Conservation (phyloP, 1,140 invertebrate species). For the Geopemphigus sp. region DNA sequence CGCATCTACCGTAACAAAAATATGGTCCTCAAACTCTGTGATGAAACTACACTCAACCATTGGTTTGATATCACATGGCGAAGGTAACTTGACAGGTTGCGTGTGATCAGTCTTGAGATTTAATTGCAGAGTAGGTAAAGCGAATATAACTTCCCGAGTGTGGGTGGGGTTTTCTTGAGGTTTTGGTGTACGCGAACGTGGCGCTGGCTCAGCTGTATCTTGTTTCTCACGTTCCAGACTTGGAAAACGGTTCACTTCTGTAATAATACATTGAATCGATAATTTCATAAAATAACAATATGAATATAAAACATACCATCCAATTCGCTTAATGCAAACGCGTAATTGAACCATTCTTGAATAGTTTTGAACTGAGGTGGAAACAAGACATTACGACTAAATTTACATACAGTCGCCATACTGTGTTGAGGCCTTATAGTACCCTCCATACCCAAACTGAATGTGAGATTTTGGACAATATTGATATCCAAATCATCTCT, state of each 20-base stretch:
- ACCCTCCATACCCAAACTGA: conserved; percentile 74
- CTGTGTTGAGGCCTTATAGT: conserved; percentile 70
- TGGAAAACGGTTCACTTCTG: conserved; percentile 87
- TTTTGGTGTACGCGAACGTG: conserved; percentile 59
- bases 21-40: conserved; percentile 97
- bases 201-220: conserved; percentile 50
- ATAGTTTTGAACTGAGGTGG: conserved; percentile 91
- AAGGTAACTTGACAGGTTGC: conserved; percentile 58
- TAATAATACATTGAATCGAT: conserved; percentile 51
- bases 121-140: conserved; percentile 85
- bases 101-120: conserved; percentile 91
- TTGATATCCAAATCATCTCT: conserved; percentile 60
- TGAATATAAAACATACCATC: conserved; percentile 66
- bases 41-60: conserved; percentile 94
- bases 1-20: conserved; percentile 95
- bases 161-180: conserved; percentile 76
- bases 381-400: conserved; percentile 86
- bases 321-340: conserved; percentile 88
- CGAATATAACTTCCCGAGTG: conserved; percentile 92
- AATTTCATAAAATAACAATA: not conserved
- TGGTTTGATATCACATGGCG: conserved; percentile 73
- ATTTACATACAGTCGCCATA: conserved; percentile 89
- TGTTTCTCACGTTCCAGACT: conserved; percentile 70
- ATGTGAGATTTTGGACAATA: conserved; percentile 84
- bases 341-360: conserved; percentile 96